These are phyloP conservation scores for Temnothorax curvispinosus DNA, from an alignment of 1,140 invertebrate genomes.

Conservation along the genomic window DNA sequence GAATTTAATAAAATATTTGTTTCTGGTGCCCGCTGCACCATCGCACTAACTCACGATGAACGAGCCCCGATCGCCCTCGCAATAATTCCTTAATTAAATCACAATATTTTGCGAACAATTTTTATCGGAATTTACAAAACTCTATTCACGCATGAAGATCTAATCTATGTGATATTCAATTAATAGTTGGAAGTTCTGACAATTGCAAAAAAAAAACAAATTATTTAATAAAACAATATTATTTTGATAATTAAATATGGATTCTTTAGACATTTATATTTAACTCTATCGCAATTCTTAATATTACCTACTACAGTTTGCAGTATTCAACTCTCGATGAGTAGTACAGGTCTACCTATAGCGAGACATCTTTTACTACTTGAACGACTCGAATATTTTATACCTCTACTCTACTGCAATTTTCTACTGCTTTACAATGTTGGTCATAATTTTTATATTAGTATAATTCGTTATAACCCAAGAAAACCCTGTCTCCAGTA, in stretches of 20 bases:
- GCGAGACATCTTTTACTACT: background rate
- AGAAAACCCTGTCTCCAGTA: background rate
- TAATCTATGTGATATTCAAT: background rate
- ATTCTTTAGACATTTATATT: background rate
- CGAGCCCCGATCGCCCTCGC: background rate
- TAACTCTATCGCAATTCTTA: background rate
- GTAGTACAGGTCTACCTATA: background rate
- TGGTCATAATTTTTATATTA: conserved; percentile 7
- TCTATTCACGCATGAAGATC: background rate
- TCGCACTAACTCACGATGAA: background rate
- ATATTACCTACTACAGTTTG: background rate
- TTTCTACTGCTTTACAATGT: background rate
- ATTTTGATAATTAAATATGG: background rate
- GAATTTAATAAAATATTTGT: conserved; percentile 19
- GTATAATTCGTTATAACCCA: background rate
- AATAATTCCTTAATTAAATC: conserved; percentile 30
- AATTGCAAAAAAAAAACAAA: background rate
- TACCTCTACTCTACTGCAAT: background rate
- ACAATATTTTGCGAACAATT: conserved; percentile 8
- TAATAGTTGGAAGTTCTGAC: background rate
- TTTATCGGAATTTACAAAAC: background rate
- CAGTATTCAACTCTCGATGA: background rate
- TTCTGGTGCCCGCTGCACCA: background rate
- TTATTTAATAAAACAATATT: background rate
- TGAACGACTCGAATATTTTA: background rate